Base-by-base conservation (phyloP, 2,797 vertebrate genomes). In the Mus caroli region DNA sequence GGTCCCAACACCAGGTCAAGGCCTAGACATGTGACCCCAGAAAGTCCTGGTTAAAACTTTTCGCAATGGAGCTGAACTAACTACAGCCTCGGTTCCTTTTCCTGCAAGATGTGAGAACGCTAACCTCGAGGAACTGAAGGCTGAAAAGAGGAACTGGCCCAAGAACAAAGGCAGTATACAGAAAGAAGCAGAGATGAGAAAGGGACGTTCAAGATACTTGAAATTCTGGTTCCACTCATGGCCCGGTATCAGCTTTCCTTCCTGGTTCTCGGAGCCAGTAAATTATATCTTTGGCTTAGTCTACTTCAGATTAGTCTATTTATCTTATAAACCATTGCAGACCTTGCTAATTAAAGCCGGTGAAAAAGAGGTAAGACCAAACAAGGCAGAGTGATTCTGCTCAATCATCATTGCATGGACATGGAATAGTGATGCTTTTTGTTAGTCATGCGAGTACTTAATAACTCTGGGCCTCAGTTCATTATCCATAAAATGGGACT, bases 401-500 rank as follows among this genome's bases (percentile, higher is more conserved):
- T 90, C 26, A n/a, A 2, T 24, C 46, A 90, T 9, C 12, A 91
- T 15, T 54, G 22, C 50, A n/a, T 24, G 13, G n/a, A 75, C n/a
- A 64, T n/a, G 79, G 40, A 82, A 69, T 10, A 85, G 34, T 4
- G 50, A 76, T 22, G 83, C 34, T 90, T 78, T 87, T 34, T 95
- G 62, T 24, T 62, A 75, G 52, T 58, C 60, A 75, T 20, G 3
- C 6, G 31, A n/a, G 94, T 91, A 50, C 76, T 84, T n/a, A 89
- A 75, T 94, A 76, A 84, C 28, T 62, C 60, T 71, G 46, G 90
- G 60, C 50, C n/a, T 93, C 60, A 75, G 37, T 85, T 94, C 60
- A 58, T 64, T 77, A 43, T 56, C 77, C 93, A 8, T 14, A 91
- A 91, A 97, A 88, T 83, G 52, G 19, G 28, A 91, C 77, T 76